Conservation (phyloP, 2,888 invertebrate genomes). For the Parasteatoda lunata region DNA sequence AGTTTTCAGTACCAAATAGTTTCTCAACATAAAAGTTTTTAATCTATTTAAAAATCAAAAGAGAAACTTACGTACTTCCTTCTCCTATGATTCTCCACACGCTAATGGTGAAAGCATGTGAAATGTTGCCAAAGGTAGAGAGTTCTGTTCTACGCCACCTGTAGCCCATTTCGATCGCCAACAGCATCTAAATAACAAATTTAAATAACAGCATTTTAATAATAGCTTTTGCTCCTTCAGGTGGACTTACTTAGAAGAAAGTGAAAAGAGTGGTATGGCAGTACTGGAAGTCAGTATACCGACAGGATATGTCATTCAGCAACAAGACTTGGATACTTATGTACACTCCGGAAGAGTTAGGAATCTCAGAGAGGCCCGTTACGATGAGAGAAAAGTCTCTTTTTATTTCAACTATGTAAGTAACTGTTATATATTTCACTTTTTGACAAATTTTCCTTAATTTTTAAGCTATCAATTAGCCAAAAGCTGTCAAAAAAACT, state of each 20-base stretch:
- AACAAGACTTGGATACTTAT: slow-evolving; percentile 90
- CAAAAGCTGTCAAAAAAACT: background rate
- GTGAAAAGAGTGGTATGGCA: slow-evolving; percentile 89
- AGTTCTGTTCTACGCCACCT: no score
- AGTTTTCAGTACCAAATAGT: no score
- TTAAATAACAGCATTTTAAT: no score
- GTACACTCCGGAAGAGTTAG: slow-evolving; percentile 85
- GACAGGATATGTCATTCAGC: slow-evolving; percentile 92
- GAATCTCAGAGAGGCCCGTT: slow-evolving; percentile 89
- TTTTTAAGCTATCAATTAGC: background rate
- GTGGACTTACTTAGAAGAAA: slow-evolving; percentile 86
- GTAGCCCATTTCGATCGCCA: no score
- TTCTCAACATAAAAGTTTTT: no score
- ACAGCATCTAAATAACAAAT: no score
- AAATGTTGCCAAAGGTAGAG: no score
- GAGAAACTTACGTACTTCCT: no score
- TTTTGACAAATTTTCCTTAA: slow-evolving; percentile 9
- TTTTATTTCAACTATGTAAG: slow-evolving; percentile 96
- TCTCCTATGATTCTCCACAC: no score
- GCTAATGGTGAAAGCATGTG: no score
- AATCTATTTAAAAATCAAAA: no score
- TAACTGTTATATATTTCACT: slow-evolving; percentile 71
- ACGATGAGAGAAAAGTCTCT: slow-evolving; percentile 85
- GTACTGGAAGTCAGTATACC: slow-evolving; percentile 90
- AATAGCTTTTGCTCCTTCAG: slow-evolving; percentile 75